A percentile compares a stretch with the other conserved stretches of the same genome.
phyloP scores from a whole-genome alignment of 2,113 vertebrate species.

The Alligator mississippiensis region DNA sequence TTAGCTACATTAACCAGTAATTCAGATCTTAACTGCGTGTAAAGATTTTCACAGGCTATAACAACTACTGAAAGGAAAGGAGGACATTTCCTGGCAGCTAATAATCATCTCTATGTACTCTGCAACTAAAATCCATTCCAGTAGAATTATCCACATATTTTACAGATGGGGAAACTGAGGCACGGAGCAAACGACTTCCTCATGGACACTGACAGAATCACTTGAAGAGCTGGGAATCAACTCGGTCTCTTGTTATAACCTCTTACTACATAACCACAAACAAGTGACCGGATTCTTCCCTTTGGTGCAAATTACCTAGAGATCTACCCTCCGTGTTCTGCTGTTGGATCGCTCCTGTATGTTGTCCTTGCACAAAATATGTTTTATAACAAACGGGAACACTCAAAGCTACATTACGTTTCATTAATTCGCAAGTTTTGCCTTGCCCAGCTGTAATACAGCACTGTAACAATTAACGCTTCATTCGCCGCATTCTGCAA shows the following conservation, averaged over 20 bases:
- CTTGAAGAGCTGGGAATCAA: not conserved
- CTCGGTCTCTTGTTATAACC: not conserved
- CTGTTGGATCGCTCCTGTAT: not conserved
- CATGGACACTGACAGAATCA: not conserved
- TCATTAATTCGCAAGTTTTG: not conserved
- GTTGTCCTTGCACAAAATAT: not conserved
- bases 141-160: not conserved
- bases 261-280: not conserved
- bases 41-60: not conserved
- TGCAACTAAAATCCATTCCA: not conserved
- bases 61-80: not conserved
- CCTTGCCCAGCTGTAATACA: not conserved
- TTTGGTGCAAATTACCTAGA: not conserved
- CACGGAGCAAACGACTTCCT: not conserved
- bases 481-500: not conserved
- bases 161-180: not conserved
- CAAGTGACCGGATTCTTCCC: not conserved
- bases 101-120: not conserved
- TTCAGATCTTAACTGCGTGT: not conserved
- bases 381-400: not conserved
- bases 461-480: not conserved
- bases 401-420: not conserved
- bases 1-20: not conserved
- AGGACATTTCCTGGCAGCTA: not conserved
- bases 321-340: fast-evolving